Percentiles rank a stretch among this genome's conserved stretches.
phyloP scores from a whole-genome alignment of 2,888 invertebrate species.

The Chouioia cunea region DNA sequence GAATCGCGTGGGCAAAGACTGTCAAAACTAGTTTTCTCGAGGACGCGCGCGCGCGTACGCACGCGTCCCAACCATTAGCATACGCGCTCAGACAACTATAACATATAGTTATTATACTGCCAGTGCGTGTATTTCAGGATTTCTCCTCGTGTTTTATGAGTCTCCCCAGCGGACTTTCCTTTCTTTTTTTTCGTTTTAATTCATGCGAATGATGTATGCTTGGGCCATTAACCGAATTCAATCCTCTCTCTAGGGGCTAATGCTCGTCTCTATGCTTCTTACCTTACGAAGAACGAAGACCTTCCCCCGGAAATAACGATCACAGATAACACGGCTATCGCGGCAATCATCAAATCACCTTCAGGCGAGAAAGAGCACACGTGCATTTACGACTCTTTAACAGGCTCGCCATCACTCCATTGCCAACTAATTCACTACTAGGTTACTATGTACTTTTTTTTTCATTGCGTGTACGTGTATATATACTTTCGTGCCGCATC shows the following conservation, averaged over 20 bases:
- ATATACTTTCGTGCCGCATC: constrained; percentile 26
- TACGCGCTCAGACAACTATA: constrained; percentile 4
- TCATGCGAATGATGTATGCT: too few species aligned
- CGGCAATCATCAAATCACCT: constrained; percentile 62
- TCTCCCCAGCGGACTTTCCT: too few species aligned
- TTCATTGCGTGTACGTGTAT: constrained; percentile 20
- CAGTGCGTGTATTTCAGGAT: too few species aligned
- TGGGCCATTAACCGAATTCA: constrained; percentile 21
- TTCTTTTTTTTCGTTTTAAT: too few species aligned
- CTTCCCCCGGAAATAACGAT: constrained; percentile 61
- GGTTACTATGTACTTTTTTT: too few species aligned
- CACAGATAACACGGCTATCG: constrained; percentile 59
- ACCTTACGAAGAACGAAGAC: constrained; percentile 5
- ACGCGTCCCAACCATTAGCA: constrained; percentile 33
- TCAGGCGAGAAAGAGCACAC: not conserved
- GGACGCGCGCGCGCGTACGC: not conserved
- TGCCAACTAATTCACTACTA: constrained; percentile 21
- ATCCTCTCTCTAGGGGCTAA: constrained; percentile 8
- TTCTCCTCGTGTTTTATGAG: too few species aligned
- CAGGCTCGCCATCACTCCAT: constrained; percentile 45
- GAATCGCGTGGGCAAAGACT: constrained; percentile 63
- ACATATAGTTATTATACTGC: too few species aligned
- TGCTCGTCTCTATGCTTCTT: constrained; percentile 1
- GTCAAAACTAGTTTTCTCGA: constrained; percentile 65
- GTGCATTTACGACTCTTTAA: constrained; percentile 52